Conservation (phyloP, 2,888 invertebrate genomes). For the Arge pagana region DNA sequence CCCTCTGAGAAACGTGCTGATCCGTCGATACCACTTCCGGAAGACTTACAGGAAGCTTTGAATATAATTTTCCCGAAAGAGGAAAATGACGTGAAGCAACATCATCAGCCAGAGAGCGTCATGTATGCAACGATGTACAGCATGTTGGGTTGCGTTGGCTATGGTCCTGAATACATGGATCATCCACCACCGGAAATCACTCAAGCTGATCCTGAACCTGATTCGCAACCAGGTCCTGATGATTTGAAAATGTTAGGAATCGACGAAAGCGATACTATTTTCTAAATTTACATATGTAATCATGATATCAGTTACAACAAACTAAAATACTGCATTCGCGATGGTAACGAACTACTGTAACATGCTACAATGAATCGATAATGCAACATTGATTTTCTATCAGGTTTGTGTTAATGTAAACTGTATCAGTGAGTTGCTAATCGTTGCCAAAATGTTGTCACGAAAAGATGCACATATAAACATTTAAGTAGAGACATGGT, state of each 20-base stretch:
- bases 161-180: constrained; percentile 55
- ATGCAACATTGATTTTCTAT: no score
- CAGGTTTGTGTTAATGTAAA: no score
- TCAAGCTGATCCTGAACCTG: constrained; percentile 44
- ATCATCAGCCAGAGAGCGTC: constrained; percentile 47
- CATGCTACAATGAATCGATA: no score
- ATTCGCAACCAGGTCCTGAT: constrained; percentile 65
- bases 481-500: no score
- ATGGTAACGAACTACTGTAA: no score
- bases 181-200: constrained; percentile 54
- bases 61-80: constrained; percentile 70
- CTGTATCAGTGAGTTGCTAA: no score
- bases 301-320: no score
- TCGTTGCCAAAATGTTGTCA: no score
- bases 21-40: constrained; percentile 62
- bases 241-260: constrained; percentile 86
- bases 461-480: no score
- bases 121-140: constrained; percentile 56
- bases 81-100: constrained; percentile 40
- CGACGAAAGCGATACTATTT: constrained; percentile 72
- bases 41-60: constrained; percentile 70
- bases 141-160: constrained; percentile 52
- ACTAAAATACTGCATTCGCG: no score
- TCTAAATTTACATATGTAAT: constrained; percentile 46
- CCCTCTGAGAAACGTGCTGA: constrained; percentile 56